Percentiles rank a stretch among this genome's conserved stretches.
Evolutionary conservation across 2,113 vertebrate genomes (phyloP).

Genomic region (Bos taurus): ARS-UCD2.0 NC_037338.1:72593501-72594000

Average conservation of each 20-base stretch:
- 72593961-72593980: not conserved
- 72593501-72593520: not conserved
- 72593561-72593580: not conserved
- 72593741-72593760: not conserved
- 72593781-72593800: not conserved
- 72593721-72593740: not conserved
- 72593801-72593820: conserved; percentile 6
- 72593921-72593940: not conserved
- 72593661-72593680: not conserved
- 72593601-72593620: not conserved
- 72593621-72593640: not conserved
- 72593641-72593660: not conserved
- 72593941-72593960: not conserved
- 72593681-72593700: not conserved
- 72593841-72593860: not conserved
- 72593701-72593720: not conserved
- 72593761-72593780: not conserved
- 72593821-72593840: conserved; percentile 53
- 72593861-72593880: not conserved
- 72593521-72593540: not conserved
- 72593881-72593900: not conserved
- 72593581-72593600: not conserved
- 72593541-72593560: not conserved
- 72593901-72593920: not conserved
- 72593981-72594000: not conserved